phyloP scores from a whole-genome alignment of 2,888 invertebrate genomes.

The Timema cristinae region DNA sequence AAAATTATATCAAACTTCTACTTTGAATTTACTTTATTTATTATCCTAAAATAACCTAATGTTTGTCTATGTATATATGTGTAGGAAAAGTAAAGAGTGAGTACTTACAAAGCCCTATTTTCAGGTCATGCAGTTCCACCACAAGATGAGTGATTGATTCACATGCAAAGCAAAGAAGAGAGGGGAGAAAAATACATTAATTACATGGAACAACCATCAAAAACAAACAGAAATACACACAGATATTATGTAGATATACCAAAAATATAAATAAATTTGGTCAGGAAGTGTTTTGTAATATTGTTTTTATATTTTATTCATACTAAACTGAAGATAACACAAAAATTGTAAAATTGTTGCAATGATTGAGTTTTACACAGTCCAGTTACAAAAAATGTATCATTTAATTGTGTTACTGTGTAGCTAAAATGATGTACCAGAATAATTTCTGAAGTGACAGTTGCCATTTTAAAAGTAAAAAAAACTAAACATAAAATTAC shows the following conservation, averaged over 20 bases:
- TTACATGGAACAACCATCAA: slow-evolving; percentile 30
- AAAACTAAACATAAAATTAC: too few relatives aligned
- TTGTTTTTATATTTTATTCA: too few relatives aligned
- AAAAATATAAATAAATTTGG: too few relatives aligned
- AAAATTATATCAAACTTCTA: background rate
- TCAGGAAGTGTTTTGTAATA: too few relatives aligned
- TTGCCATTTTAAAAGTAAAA: too few relatives aligned
- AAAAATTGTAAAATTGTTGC: too few relatives aligned
- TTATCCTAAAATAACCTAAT: slow-evolving; percentile 18
- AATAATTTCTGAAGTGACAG: too few relatives aligned
- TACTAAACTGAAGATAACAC: too few relatives aligned
- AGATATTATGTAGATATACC: background rate
- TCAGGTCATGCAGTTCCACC: slow-evolving; percentile 35
- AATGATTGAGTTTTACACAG: too few relatives aligned
- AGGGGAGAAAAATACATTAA: slow-evolving; percentile 34
- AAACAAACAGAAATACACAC: slow-evolving; percentile 11
- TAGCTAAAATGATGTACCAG: too few relatives aligned
- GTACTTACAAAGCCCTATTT: slow-evolving; percentile 36
- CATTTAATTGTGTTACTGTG: too few relatives aligned
- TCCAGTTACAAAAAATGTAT: too few relatives aligned
- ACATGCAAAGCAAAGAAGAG: slow-evolving; percentile 35
- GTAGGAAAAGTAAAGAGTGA: slow-evolving; percentile 20
- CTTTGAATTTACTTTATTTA: background rate
- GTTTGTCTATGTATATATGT: background rate
- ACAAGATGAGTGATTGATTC: slow-evolving; percentile 28